phyloP scores from a whole-genome alignment of 1,140 invertebrate genomes.

The Drosophila nasuta region DNA sequence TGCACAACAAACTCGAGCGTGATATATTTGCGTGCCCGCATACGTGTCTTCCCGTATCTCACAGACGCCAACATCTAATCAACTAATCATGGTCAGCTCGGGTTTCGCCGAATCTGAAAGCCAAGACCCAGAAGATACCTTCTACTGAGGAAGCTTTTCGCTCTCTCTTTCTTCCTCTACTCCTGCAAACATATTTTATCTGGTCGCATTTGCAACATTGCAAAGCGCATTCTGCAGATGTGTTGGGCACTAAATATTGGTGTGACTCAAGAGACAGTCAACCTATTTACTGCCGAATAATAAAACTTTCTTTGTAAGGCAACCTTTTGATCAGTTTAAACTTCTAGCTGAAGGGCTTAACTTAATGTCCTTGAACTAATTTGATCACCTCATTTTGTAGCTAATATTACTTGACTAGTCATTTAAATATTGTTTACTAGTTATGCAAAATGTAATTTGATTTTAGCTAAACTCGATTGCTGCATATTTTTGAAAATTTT shows the following conservation, averaged over 20 bases:
- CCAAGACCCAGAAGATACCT: conserved; percentile 84
- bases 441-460: too few relatives aligned
- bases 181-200: not conserved
- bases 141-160: not conserved
- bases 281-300: not conserved
- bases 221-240: not conserved
- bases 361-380: too few relatives aligned
- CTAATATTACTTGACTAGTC: too few relatives aligned
- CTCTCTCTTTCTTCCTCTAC: not conserved
- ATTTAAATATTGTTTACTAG: too few relatives aligned
- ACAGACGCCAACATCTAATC: conserved; percentile 91
- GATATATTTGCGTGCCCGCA: conserved; percentile 95
- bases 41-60: conserved; percentile 93
- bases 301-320: too few relatives aligned
- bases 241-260: not conserved
- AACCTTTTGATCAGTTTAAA: too few relatives aligned
- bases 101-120: conserved; percentile 90
- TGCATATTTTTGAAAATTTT: too few relatives aligned
- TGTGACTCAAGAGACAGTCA: not conserved
- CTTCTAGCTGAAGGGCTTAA: too few relatives aligned
- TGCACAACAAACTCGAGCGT: conserved; percentile 94
- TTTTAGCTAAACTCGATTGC: too few relatives aligned
- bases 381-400: too few relatives aligned
- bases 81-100: conserved; percentile 87
- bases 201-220: not conserved